These are phyloP conservation scores for Chiridota heheva DNA, from an alignment of 35 echinoderm and acorn worm genomes.

Conservation along the genomic window DNA sequence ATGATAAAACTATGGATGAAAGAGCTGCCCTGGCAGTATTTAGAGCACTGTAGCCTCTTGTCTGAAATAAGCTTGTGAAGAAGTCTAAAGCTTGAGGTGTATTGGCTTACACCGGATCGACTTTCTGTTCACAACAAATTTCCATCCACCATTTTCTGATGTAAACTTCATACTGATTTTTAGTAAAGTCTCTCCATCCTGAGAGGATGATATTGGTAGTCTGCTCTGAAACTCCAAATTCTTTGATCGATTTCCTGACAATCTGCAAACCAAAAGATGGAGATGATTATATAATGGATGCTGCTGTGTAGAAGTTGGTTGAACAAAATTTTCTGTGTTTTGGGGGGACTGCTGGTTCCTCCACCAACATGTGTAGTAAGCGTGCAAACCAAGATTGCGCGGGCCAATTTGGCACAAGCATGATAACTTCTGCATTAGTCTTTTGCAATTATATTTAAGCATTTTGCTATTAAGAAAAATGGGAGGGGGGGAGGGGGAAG, in stretches of 20 bases:
- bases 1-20: conserved; percentile 29
- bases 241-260: neutral
- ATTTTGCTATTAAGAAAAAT: neutral
- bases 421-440: neutral
- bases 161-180: conserved; percentile 6
- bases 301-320: neutral
- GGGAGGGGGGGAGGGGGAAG: too few relatives aligned
- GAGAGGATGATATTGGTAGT: neutral
- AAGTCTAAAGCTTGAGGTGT: too few relatives aligned
- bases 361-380: neutral
- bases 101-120: too few relatives aligned
- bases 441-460: neutral
- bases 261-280: conserved; percentile 16
- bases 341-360: neutral
- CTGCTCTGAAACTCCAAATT: neutral
- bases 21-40: conserved; percentile 39
- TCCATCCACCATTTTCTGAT: neutral
- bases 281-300: conserved; percentile 28
- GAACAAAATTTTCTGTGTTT: too few relatives aligned
- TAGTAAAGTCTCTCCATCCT: conserved; percentile 18
- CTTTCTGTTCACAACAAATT: too few relatives aligned
- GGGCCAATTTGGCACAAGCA: neutral
- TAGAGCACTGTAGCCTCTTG: neutral
- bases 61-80: neutral
- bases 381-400: neutral